These are phyloP conservation scores for Chrysochloris asiatica DNA, from an alignment of 2,113 vertebrate species.

Conservation along the genomic window DNA sequence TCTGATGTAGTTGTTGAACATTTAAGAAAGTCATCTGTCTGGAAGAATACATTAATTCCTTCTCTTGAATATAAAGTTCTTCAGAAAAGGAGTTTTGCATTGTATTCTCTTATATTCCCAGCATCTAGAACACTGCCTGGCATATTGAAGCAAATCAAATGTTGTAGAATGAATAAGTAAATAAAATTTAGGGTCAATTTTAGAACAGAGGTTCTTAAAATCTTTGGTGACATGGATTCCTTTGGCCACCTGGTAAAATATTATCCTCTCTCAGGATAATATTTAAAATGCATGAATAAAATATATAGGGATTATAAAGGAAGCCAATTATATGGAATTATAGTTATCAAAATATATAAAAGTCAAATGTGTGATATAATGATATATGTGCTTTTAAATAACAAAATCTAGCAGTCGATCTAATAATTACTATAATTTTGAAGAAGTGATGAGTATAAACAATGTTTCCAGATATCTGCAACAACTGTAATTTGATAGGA, in stretches of 20 bases:
- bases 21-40: neutral
- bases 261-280: neutral
- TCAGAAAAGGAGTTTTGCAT: neutral
- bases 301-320: constrained; percentile 31
- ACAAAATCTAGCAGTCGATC: constrained; percentile 55
- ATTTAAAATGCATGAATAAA: constrained; percentile 53
- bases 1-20: neutral
- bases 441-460: constrained; percentile 64
- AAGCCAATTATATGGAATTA: constrained; percentile 63
- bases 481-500: constrained; percentile 63
- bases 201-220: neutral
- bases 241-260: neutral
- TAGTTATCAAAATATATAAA: constrained; percentile 63
- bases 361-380: constrained; percentile 60
- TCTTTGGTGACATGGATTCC: neutral
- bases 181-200: neutral
- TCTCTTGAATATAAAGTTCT: neutral
- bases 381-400: constrained; percentile 59
- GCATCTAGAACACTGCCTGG: neutral
- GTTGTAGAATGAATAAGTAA: neutral
- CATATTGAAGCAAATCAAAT: neutral
- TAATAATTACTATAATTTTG: constrained; percentile 68
- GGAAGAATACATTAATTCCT: neutral
- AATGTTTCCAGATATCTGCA: constrained; percentile 61
- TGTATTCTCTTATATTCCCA: neutral